These are phyloP conservation scores for Triplophysa rosa DNA, from an alignment of 2,113 vertebrate species.

Conservation along the genomic window DNA sequence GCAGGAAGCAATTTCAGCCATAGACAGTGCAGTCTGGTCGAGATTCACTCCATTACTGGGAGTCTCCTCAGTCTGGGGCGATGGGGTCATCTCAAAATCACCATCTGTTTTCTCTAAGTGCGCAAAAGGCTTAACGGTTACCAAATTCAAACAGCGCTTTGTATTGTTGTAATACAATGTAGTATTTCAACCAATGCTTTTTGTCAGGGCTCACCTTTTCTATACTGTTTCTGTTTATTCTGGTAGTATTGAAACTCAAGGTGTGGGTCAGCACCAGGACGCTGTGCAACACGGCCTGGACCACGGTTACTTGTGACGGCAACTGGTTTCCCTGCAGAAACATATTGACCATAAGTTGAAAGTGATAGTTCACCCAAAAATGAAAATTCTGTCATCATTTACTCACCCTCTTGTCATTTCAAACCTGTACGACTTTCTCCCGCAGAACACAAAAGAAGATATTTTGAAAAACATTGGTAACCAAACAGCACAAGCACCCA, in stretches of 20 bases:
- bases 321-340: conserved; percentile 85
- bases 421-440: not conserved
- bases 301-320: conserved; percentile 97
- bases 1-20: conserved; percentile 98
- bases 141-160: not conserved
- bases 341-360: not conserved
- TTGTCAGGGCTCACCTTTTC: conserved; percentile 73
- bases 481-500: no score
- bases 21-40: conserved; percentile 78
- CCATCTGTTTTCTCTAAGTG: conserved; percentile 63
- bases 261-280: conserved; percentile 84
- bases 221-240: conserved; percentile 78
- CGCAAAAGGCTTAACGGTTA: not conserved
- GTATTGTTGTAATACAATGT: not conserved
- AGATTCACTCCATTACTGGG: conserved; percentile 74
- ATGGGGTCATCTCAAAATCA: conserved; percentile 72
- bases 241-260: conserved; percentile 92
- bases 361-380: not conserved
- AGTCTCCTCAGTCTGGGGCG: conserved; percentile 73
- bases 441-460: no score
- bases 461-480: no score
- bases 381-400: not conserved
- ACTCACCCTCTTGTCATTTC: not conserved
- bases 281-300: conserved; percentile 75
- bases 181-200: no score